phyloP scores from a whole-genome alignment of 2,797 vertebrate species.

The Dendrocincla fuliginosa region DNA sequence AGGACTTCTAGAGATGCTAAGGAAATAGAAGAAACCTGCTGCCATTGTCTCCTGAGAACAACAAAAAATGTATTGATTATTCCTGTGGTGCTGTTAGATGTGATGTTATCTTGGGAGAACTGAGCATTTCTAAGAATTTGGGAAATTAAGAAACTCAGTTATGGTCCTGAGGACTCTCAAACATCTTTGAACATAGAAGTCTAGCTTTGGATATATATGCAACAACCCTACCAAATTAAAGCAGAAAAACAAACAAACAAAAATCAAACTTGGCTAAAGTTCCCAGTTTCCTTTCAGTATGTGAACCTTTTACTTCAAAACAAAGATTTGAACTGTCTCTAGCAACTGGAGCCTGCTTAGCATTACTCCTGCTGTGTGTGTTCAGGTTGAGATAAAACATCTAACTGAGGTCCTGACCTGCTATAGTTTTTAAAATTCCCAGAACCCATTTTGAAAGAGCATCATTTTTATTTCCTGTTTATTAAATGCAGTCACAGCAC shows the following conservation, averaged over 20 bases:
- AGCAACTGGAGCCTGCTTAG: constrained; percentile 1
- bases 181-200: background rate
- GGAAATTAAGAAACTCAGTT: background rate
- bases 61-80: background rate
- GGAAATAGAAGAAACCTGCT: background rate
- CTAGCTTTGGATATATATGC: background rate
- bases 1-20: background rate
- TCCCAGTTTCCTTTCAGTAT: background rate
- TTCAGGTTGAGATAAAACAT: constrained; percentile 29
- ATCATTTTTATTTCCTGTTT: constrained; percentile 9
- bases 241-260: too few species aligned
- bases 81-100: background rate
- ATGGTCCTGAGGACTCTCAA: background rate
- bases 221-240: background rate
- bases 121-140: background rate
- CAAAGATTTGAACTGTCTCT: background rate
- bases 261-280: background rate
- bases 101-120: background rate
- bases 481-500: background rate
- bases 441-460: background rate
- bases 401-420: constrained; percentile 5
- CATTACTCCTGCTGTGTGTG: background rate
- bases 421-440: background rate
- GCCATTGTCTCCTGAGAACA: background rate
- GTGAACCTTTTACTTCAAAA: constrained; percentile 6